Base-by-base conservation (phyloP, 2,888 invertebrate species). In the Macrophya annulata region DNA sequence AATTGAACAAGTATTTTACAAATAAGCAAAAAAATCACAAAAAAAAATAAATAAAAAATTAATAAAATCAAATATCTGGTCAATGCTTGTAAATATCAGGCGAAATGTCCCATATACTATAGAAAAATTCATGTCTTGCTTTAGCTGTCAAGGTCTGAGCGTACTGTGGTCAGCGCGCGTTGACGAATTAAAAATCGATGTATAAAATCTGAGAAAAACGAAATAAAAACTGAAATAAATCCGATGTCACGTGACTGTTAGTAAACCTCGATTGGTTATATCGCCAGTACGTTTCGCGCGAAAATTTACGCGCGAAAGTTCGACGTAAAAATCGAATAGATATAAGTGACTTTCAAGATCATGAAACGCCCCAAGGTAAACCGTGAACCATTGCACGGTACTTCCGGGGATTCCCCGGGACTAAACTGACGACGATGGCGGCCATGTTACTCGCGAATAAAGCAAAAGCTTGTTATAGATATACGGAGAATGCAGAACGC, bases 381-480 rank as follows among this genome's bases (percentile, higher is more conserved):
- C n/a, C 55, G n/a, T n/a, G n/a, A n/a, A 55, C 4, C 68, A 68
- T 68, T 68, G 68, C 68, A 45, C 21, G 45, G 15, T 21, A 74
- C 72, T 45, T 45, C 43, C 43, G 45, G 72, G 72, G 21, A 43
- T 43, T 74, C 43, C 72, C 72, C 45, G 72, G 72, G 72, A 74
- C 45, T n/a, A 74, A 45, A 45, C 45, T 74, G 72, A 9, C 21
- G 72, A 43, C 21, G 72, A 43, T 45, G 72, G 72, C 72, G 72
- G 72, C 72, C 72, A 74, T 74, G 45, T 74, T 74, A 17, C 43
- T 74, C 21, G 45, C 21, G 43, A 21, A 45, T 74, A 74, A 55
- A 6, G 55, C 55, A 55, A n/a, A 62, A 62, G 62, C 62, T 31
- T 3, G 62, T 25, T 21, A 68, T 37, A 17, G 31, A 37, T 68